A percentile compares a stretch with the other conserved stretches of the same genome.
Conservation (phyloP, 2,888 invertebrate species). For the Gonocerus acuteangulatus region DNA sequence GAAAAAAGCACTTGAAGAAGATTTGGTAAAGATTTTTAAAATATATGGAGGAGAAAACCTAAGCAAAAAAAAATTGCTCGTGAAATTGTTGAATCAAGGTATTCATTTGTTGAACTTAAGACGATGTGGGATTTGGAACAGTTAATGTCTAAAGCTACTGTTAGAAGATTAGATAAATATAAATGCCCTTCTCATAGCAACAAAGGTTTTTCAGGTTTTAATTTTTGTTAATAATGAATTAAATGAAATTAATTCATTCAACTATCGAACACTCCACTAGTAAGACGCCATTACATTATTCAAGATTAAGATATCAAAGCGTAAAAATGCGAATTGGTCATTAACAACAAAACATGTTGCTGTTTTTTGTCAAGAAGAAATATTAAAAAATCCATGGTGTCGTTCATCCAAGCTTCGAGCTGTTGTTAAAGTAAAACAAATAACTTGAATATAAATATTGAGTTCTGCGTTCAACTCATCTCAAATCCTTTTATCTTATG, state of each 20-base stretch:
- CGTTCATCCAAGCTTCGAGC: constrained; percentile 84
- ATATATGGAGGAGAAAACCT: constrained; percentile 85
- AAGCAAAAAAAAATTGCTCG: constrained; percentile 74
- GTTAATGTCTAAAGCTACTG: constrained; percentile 49
- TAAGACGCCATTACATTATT: constrained; percentile 62
- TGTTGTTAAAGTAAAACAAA: constrained; percentile 56
- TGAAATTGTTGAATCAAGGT: constrained; percentile 75
- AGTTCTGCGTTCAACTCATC: too few relatives aligned
- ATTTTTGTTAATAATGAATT: constrained; percentile 95
- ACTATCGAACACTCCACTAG: constrained; percentile 48
- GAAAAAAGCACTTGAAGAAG: constrained; percentile 66
- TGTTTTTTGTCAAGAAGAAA: constrained; percentile 63
- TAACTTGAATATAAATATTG: too few relatives aligned
- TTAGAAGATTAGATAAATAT: constrained; percentile 61
- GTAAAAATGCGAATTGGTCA: constrained; percentile 56
- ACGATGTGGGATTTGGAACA: constrained; percentile 77
- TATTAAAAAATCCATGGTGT: constrained; percentile 71
- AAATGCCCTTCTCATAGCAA: constrained; percentile 73
- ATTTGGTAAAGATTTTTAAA: constrained; percentile 76
- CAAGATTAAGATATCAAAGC: constrained; percentile 55
- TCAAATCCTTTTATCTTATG: too few relatives aligned
- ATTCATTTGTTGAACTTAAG: constrained; percentile 62
- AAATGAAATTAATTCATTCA: constrained; percentile 64
- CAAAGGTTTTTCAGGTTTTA: constrained; percentile 87
- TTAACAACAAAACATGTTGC: constrained; percentile 73